phyloP scores from a whole-genome alignment of 2,113 vertebrate genomes.

The Athene cunicularia region DNA sequence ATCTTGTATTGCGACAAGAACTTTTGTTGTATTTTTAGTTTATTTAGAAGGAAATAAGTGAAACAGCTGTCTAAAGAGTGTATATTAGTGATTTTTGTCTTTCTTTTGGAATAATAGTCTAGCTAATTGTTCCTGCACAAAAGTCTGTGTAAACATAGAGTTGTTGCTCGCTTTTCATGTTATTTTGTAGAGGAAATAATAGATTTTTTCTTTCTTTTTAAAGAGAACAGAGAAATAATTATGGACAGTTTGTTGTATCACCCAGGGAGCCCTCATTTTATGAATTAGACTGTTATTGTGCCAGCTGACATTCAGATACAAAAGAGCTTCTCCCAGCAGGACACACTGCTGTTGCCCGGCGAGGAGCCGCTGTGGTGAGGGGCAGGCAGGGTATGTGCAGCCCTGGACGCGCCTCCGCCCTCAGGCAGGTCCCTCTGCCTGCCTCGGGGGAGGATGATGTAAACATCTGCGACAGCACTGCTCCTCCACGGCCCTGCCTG shows the following conservation, averaged over 20 bases:
- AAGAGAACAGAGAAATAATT: not conserved
- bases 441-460: not conserved
- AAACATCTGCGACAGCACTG: not conserved
- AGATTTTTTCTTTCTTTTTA: not conserved
- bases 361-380: not conserved
- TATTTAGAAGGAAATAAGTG: not conserved
- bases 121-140: not conserved
- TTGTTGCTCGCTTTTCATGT: not conserved
- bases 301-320: not conserved
- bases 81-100: not conserved
- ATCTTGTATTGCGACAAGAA: not conserved
- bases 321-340: not conserved
- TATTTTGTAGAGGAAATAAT: not conserved
- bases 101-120: not conserved
- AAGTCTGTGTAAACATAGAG: not conserved
- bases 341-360: accelerated
- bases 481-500: not conserved
- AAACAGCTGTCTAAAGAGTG: not conserved
- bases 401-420: not conserved
- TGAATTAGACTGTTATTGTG: not conserved
- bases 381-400: not conserved
- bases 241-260: not conserved
- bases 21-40: not conserved
- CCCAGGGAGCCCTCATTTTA: not conserved
- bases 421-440: not conserved